Conservation (phyloP, 2,797 vertebrate species). For the Florisuga fusca region DNA sequence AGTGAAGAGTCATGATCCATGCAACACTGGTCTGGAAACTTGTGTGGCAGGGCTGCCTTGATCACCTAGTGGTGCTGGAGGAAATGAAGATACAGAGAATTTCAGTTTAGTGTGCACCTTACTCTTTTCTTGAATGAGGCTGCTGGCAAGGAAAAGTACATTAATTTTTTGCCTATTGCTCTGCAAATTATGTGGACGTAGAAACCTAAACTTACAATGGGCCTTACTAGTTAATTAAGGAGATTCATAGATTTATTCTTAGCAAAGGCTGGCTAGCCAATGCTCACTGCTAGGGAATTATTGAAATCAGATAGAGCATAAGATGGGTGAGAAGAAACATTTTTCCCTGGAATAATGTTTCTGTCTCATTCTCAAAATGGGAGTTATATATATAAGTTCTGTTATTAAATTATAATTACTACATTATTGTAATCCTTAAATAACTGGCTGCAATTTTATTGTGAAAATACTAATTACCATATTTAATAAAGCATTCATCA, state of each 20-base stretch:
- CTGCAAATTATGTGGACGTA: neutral
- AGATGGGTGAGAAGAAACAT: neutral
- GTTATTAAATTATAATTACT: neutral
- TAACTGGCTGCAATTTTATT: neutral
- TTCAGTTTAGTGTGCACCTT: neutral
- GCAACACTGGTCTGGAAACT: neutral
- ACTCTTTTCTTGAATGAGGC: neutral
- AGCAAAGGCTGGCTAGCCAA: neutral
- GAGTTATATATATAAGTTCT: neutral
- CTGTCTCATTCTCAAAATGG: neutral
- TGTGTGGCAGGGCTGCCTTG: neutral
- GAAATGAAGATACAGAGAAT: neutral
- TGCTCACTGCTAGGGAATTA: slow-evolving; percentile 7
- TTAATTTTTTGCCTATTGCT: neutral
- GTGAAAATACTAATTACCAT: neutral
- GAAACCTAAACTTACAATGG: neutral
- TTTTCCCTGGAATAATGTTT: slow-evolving; percentile 17
- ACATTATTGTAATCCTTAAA: neutral
- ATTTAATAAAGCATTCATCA: neutral
- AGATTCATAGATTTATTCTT: slow-evolving; percentile 33
- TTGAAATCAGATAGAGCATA: slow-evolving; percentile 16
- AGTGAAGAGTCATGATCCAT: neutral
- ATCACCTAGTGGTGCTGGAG: neutral
- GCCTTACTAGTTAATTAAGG: slow-evolving; percentile 47
- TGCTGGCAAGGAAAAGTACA: neutral